Evolutionary conservation across 92 coral and sea anemone species (phyloP).

Genomic region (Siderastrea siderea): DNA sequence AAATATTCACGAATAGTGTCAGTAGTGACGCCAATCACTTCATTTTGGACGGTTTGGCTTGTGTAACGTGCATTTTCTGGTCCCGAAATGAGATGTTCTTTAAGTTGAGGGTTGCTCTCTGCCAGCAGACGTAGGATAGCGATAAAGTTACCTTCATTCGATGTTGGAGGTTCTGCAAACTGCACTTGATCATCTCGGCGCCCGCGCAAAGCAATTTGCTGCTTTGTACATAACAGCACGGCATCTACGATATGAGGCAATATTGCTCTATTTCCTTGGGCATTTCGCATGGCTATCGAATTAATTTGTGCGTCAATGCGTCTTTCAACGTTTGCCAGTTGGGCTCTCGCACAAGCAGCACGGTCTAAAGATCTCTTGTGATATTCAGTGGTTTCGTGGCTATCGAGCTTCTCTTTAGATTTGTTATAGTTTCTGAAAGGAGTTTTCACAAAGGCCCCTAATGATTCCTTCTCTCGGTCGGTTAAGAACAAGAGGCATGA

Average conservation of each 20-base stretch:
- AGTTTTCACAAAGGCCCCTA: conserved; percentile 67
- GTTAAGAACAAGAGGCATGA: conserved; percentile 55
- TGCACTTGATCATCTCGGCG: conserved; percentile 70
- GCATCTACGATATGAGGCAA: conserved; percentile 79
- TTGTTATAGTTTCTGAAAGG: conserved; percentile 60
- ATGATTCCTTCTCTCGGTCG: conserved; percentile 53
- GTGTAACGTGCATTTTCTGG: conserved; percentile 73
- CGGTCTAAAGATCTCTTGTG: conserved; percentile 58
- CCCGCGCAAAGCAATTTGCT: conserved; percentile 81
- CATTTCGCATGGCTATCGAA: conserved; percentile 42
- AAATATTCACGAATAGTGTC: conserved; percentile 64
- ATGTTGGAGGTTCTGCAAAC: conserved; percentile 61
- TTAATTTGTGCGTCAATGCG: conserved; percentile 58
- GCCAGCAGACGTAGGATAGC: conserved; percentile 76
- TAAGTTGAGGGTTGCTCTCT: conserved; percentile 75
- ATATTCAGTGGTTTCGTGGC: conserved; percentile 46
- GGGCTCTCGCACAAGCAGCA: conserved; percentile 39
- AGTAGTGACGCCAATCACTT: conserved; percentile 52
- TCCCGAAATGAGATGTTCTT: conserved; percentile 69
- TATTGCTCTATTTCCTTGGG: conserved; percentile 58
- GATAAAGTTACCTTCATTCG: conserved; percentile 72
- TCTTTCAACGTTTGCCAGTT: conserved; percentile 32
- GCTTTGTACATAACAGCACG: conserved; percentile 69
- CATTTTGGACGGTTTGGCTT: conserved; percentile 74
- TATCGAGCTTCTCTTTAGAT: conserved; percentile 59